phyloP scores from a whole-genome alignment of 2,888 invertebrate species.

The Xestobium rufovillosum region DNA sequence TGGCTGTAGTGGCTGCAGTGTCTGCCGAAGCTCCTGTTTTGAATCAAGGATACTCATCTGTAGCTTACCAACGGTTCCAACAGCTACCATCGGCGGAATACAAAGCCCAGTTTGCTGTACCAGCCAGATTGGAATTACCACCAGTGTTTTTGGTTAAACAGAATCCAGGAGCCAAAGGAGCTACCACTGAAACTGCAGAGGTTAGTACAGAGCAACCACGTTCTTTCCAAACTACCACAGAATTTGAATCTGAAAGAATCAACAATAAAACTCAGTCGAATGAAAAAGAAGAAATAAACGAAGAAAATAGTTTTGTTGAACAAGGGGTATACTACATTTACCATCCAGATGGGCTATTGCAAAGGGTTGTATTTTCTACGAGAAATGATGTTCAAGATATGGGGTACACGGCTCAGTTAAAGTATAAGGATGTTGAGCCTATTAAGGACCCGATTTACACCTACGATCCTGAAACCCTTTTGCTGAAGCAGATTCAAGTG shows the following conservation, averaged over 20 bases:
- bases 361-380: conserved; percentile 55
- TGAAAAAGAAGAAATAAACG: background rate
- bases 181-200: background rate
- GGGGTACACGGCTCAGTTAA: conserved; percentile 58
- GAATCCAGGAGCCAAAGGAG: background rate
- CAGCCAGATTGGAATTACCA: background rate
- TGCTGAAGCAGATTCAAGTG: conserved; percentile 24
- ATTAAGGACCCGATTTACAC: conserved; percentile 57
- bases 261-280: background rate
- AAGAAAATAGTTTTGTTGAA: conserved; percentile 26
- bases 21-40: background rate
- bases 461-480: conserved; percentile 36
- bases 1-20: background rate
- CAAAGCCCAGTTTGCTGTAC: too few species aligned
- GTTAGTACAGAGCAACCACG: background rate
- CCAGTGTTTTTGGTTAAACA: background rate
- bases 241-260: background rate
- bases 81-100: background rate
- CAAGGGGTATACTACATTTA: conserved; percentile 58
- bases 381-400: conserved; percentile 48
- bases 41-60: background rate
- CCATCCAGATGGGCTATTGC: conserved; percentile 55
- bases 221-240: background rate
- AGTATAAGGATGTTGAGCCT: conserved; percentile 55
- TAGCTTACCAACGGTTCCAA: background rate